Evolutionary conservation across 2,888 invertebrate genomes (phyloP), one percentile per base, ranked within the genome.

Genomic region (Eurytoma adleriae): DNA sequence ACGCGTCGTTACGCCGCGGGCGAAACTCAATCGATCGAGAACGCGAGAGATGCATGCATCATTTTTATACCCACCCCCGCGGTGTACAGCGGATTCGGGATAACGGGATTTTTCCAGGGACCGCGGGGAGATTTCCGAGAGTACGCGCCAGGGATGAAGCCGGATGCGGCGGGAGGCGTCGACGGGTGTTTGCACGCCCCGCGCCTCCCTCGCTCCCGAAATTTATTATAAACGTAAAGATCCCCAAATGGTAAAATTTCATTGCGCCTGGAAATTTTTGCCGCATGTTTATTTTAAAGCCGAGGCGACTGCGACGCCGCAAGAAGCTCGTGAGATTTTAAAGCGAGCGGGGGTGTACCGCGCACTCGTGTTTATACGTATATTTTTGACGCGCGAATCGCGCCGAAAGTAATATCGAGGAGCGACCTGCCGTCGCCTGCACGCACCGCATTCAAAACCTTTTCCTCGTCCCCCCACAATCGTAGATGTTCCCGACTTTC

Each of bases 341-440:
- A 18, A 16, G 30, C 40, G 30, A 18, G 64, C 48, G 20, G 13
- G 30, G 24, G 27, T 13, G 61, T 5, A 24, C 14, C 3, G 30
- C 27, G n/a, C 20, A 20, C 2, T 20, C n/a, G 48, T 20, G 40
- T 20, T n/a, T n/a, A 13, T 24, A 20, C 16, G 20, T 50, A 59
- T 50, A 59, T 71, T 30, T 16, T 20, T 18, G 57, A 10, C 24
- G 59, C 67, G 40, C 40, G 7, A 0, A 7, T 24, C 24, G 54
- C 70, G 40, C 30, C 54, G n/a, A 27, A 71, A 78, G 77, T 78
- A 78, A 78, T 78, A 78, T 78, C 70, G 71, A 71, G 48, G 56
- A 13, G 70, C 48, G 69, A 62, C 52, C 67, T 67, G 67, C 67
- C 74, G 74, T 30, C 69, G 57, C 20, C 7, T 16, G 40, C 50